These are phyloP conservation scores for Macroteleia sp. DNA, from an alignment of 2,888 invertebrate species.

Conservation along the genomic window DNA sequence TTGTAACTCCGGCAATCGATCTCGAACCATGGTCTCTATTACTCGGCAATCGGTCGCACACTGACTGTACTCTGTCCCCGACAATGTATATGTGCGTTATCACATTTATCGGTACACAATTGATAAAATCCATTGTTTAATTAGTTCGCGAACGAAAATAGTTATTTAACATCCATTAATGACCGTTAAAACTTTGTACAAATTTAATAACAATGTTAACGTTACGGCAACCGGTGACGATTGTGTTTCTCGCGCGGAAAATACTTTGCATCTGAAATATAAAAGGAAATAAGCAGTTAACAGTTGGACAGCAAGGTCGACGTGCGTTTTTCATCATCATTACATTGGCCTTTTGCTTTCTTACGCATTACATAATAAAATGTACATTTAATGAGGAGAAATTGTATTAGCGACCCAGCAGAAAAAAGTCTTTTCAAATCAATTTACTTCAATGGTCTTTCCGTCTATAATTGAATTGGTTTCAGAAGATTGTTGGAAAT, in stretches of 20 bases:
- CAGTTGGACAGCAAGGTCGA: slow-evolving; percentile 62
- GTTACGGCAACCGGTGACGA: too few relatives aligned
- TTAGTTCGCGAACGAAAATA: slow-evolving; percentile 13
- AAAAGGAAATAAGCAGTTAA: slow-evolving; percentile 79
- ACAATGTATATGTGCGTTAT: slow-evolving; percentile 69
- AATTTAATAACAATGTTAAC: too few relatives aligned
- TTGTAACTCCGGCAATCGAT: slow-evolving; percentile 80
- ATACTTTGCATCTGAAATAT: slow-evolving; percentile 77
- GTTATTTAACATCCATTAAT: slow-evolving; percentile 33
- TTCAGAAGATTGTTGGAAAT: too few relatives aligned
- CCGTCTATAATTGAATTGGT: too few relatives aligned
- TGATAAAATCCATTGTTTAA: slow-evolving; percentile 66
- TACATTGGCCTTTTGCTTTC: slow-evolving; percentile 60
- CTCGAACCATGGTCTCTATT: slow-evolving; percentile 78
- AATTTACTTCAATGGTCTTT: too few relatives aligned
- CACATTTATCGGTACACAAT: slow-evolving; percentile 77
- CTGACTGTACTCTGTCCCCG: slow-evolving; percentile 64
- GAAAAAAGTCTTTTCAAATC: too few relatives aligned
- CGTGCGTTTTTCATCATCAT: slow-evolving; percentile 50
- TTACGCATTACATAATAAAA: slow-evolving; percentile 36
- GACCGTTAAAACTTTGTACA: too few relatives aligned
- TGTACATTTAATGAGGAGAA: slow-evolving; percentile 48
- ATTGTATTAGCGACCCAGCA: slow-evolving; percentile 16
- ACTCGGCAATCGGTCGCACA: slow-evolving; percentile 56
- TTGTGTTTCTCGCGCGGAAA: slow-evolving; percentile 49